phyloP scores from a whole-genome alignment of 2,113 vertebrate species.

The Butorides virescens region DNA sequence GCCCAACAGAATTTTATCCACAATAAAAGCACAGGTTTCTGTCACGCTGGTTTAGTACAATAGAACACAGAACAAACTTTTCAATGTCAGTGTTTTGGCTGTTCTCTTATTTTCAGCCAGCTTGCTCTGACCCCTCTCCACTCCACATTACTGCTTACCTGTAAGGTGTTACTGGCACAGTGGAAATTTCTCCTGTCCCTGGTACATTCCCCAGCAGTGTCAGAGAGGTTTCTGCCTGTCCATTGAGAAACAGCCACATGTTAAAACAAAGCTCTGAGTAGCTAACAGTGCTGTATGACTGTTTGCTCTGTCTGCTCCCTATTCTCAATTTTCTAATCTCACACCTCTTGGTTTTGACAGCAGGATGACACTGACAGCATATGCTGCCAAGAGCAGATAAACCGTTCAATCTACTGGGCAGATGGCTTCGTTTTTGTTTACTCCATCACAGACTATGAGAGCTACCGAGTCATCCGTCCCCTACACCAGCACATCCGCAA shows the following conservation, averaged over 20 bases:
- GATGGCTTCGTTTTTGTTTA: slow-evolving; percentile 91
- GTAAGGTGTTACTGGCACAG: background rate
- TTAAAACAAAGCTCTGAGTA: background rate
- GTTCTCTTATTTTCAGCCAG: background rate
- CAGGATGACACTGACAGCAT: slow-evolving; percentile 82
- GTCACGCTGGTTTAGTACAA: background rate
- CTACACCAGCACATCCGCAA: slow-evolving; percentile 89
- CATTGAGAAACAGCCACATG: fast-evolving
- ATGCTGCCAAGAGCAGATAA: slow-evolving; percentile 88
- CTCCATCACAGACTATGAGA: slow-evolving; percentile 90
- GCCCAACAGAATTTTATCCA: background rate
- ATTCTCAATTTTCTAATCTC: background rate
- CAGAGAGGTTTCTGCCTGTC: background rate
- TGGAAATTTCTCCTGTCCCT: background rate
- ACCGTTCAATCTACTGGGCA: slow-evolving; percentile 93
- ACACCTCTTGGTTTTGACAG: background rate
- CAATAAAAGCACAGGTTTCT: background rate
- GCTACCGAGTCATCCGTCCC: slow-evolving; percentile 85
- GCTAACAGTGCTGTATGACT: background rate
- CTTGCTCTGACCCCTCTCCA: background rate
- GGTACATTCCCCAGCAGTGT: background rate
- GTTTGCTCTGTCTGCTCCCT: background rate
- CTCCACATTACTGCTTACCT: background rate
- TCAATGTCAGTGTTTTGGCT: background rate
- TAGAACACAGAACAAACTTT: background rate